phyloP scores from a whole-genome alignment of 1,140 invertebrate genomes.

The Macrosteles quadrilineatus region DNA sequence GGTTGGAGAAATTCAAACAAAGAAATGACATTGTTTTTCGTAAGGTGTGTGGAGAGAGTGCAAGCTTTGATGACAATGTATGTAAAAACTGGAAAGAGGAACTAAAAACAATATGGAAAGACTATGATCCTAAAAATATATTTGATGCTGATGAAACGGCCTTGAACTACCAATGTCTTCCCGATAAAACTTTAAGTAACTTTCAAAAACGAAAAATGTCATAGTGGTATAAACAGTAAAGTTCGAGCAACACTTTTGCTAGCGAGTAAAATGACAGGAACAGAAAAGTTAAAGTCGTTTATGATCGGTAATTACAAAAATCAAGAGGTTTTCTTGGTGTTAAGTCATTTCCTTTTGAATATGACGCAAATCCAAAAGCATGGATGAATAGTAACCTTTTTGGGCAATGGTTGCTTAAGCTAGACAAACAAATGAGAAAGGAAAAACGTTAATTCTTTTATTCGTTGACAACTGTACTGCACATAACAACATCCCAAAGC shows the following conservation, averaged over 20 bases:
- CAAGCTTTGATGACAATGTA: too few species aligned
- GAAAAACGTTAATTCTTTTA: neutral
- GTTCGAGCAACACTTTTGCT: slow-evolving; percentile 49
- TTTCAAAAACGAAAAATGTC: slow-evolving; percentile 46
- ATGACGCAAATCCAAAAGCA: slow-evolving; percentile 48
- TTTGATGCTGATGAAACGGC: slow-evolving; percentile 10
- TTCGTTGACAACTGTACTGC: slow-evolving; percentile 8
- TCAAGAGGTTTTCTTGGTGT: slow-evolving; percentile 50
- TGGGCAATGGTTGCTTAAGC: slow-evolving; percentile 36
- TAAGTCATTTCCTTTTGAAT: slow-evolving; percentile 42
- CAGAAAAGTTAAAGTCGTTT: slow-evolving; percentile 47
- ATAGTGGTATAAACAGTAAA: slow-evolving; percentile 49
- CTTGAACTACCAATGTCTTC: slow-evolving; percentile 2
- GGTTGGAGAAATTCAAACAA: too few species aligned
- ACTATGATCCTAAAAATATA: neutral
- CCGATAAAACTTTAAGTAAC: slow-evolving; percentile 47
- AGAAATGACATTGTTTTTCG: too few species aligned
- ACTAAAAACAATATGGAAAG: too few species aligned
- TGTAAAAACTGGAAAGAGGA: too few species aligned
- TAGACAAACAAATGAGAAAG: slow-evolving; percentile 40
- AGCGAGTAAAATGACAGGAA: slow-evolving; percentile 47
- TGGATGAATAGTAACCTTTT: slow-evolving; percentile 52
- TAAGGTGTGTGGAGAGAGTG: too few species aligned
- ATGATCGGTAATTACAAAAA: slow-evolving; percentile 50
- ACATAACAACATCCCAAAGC: neutral